phyloP scores from a whole-genome alignment of 2,888 invertebrate genomes.

The Phytoseiulus persimilis region DNA sequence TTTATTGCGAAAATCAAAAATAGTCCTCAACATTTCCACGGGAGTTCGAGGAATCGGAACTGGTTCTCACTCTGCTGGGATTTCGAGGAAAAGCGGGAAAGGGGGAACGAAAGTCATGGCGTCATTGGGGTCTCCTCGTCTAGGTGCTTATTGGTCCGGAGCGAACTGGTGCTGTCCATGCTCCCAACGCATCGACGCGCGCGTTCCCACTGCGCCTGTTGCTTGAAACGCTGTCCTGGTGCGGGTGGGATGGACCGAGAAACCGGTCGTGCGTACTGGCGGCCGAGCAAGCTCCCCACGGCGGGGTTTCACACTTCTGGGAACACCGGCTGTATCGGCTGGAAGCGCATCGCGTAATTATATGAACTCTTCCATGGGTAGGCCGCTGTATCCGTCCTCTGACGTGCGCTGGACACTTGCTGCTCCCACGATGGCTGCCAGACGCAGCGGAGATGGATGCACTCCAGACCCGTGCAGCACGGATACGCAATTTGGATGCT shows the following conservation, averaged over 20 bases:
- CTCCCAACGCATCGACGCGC: not conserved
- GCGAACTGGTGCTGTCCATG: not conserved
- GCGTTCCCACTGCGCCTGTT: not conserved
- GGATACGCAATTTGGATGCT: conserved; percentile 28
- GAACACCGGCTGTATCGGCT: conserved; percentile 25
- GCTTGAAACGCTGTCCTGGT: not conserved
- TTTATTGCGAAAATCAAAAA: no score
- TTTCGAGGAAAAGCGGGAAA: no score
- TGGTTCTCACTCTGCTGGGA: no score
- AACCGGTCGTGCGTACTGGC: not conserved
- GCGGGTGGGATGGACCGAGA: not conserved
- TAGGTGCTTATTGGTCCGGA: no score
- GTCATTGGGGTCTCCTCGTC: no score
- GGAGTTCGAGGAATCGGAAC: no score
- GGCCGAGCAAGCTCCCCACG: not conserved
- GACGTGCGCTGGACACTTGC: conserved; percentile 20
- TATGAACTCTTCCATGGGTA: conserved; percentile 18
- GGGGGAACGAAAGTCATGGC: no score
- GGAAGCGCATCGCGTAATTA: conserved; percentile 19
- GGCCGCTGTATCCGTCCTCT: conserved; percentile 8
- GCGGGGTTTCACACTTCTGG: not conserved
- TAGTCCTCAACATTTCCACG: no score
- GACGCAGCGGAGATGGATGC: conserved; percentile 6
- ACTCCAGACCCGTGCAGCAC: conserved; percentile 22
- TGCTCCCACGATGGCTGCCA: not conserved